These are phyloP conservation scores for Alectoris magna DNA, from an alignment of 2,797 vertebrate genomes.

Conservation along the genomic window DNA sequence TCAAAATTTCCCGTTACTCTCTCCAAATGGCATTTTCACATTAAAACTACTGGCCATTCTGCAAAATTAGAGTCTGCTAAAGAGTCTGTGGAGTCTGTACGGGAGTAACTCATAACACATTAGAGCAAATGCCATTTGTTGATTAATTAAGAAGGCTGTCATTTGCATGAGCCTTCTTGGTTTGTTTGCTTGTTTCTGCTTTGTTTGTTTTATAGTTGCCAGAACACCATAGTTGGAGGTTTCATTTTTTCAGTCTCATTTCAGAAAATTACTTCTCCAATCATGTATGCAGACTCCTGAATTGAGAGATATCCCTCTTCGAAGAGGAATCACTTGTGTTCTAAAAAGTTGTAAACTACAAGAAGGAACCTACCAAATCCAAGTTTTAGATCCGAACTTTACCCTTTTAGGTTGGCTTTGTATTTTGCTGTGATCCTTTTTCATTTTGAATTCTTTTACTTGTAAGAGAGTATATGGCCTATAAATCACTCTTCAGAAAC, in stretches of 20 bases:
- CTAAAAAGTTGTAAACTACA: background rate
- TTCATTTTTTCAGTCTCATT: background rate
- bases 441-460: background rate
- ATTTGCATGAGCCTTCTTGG: fast-evolving
- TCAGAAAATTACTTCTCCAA: background rate
- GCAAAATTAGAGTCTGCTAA: background rate
- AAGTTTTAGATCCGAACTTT: conserved; percentile 8
- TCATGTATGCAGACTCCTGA: background rate
- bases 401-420: background rate
- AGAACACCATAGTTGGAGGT: background rate
- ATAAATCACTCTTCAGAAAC: conserved; percentile 46
- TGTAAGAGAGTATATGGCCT: background rate
- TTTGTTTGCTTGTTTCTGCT: background rate
- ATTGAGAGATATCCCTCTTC: background rate
- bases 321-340: background rate
- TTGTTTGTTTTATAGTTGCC: background rate
- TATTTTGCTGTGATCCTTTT: conserved; percentile 6
- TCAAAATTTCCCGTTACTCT: background rate
- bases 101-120: background rate
- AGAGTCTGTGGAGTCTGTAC: background rate
- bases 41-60: background rate
- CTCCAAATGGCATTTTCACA: background rate
- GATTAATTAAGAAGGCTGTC: background rate
- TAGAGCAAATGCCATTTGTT: background rate
- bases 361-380: background rate